A percentile compares a stretch with the other conserved stretches of the same genome.
phyloP scores from a whole-genome alignment of 2,888 invertebrate species.

The Odontocerum albicorne region DNA sequence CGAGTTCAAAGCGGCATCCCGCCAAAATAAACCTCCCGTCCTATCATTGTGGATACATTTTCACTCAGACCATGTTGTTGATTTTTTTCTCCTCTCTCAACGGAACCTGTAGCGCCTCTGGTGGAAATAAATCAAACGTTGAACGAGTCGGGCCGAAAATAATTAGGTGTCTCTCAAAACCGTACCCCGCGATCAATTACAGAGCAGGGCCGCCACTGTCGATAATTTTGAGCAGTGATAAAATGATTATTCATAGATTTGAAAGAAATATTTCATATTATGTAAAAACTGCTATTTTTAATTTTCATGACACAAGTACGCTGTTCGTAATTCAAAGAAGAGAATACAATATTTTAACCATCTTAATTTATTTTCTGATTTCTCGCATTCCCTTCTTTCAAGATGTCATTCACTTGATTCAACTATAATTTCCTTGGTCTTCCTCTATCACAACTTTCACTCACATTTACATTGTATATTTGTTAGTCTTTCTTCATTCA shows the following conservation, averaged over 20 bases:
- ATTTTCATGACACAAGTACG: no score
- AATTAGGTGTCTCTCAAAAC: slow-evolving; percentile 36
- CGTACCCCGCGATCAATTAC: slow-evolving; percentile 34
- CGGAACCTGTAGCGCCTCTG: slow-evolving; percentile 20
- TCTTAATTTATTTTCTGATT: no score
- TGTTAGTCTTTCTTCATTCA: no score
- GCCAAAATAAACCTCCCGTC: slow-evolving; percentile 5
- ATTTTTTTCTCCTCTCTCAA: slow-evolving; percentile 3
- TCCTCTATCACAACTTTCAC: no score
- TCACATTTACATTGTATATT: no score
- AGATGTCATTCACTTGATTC: no score
- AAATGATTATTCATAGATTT: background rate
- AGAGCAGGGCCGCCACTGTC: slow-evolving; percentile 8
- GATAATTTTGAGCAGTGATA: no score
- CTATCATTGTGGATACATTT: slow-evolving; percentile 5
- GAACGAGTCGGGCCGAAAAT: slow-evolving; percentile 35
- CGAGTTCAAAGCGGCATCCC: slow-evolving; percentile 7
- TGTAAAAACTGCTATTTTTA: no score
- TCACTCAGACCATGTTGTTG: slow-evolving; percentile 10
- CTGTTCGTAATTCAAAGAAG: no score
- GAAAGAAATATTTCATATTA: background rate
- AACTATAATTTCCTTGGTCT: no score
- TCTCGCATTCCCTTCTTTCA: no score
- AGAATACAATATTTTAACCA: no score
- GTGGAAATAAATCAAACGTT: slow-evolving; percentile 31